These are phyloP conservation scores for Taphrorychus bicolor DNA, from an alignment of 2,888 invertebrate species.

Conservation along the genomic window DNA sequence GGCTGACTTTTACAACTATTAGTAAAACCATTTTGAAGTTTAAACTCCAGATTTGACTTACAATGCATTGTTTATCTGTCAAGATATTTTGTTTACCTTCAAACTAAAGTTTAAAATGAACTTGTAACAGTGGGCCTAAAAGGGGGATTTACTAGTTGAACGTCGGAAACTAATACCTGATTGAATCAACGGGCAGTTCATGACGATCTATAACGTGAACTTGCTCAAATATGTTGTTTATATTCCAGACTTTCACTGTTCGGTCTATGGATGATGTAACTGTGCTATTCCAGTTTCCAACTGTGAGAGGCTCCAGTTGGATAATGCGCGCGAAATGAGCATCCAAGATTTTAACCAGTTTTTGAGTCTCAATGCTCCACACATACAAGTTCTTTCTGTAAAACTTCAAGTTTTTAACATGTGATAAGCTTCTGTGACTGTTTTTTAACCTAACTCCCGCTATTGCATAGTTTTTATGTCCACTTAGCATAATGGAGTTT, in stretches of 20 bases:
- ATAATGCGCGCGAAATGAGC: constrained; percentile 98
- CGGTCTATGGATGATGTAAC: constrained; percentile 98
- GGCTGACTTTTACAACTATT: too few species aligned
- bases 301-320: constrained; percentile 84
- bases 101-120: too few species aligned
- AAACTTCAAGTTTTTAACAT: not conserved
- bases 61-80: too few species aligned
- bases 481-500: constrained; percentile 92
- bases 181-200: constrained; percentile 92
- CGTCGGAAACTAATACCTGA: constrained; percentile 76
- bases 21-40: too few species aligned
- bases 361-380: constrained; percentile 84
- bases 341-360: constrained; percentile 89
- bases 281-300: constrained; percentile 91
- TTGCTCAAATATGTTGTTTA: constrained; percentile 98
- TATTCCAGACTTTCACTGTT: constrained; percentile 99
- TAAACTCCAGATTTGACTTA: too few species aligned
- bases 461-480: constrained; percentile 88
- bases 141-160: not conserved
- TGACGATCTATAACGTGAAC: constrained; percentile 95
- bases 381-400: constrained; percentile 86
- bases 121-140: too few species aligned
- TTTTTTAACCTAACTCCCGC: constrained; percentile 88
- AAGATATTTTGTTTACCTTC: too few species aligned
- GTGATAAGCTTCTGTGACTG: not conserved